Percentiles rank a stretch among this genome's conserved stretches.
phyloP scores from a whole-genome alignment of 2,797 vertebrate genomes.

The Sebastes cheni region DNA sequence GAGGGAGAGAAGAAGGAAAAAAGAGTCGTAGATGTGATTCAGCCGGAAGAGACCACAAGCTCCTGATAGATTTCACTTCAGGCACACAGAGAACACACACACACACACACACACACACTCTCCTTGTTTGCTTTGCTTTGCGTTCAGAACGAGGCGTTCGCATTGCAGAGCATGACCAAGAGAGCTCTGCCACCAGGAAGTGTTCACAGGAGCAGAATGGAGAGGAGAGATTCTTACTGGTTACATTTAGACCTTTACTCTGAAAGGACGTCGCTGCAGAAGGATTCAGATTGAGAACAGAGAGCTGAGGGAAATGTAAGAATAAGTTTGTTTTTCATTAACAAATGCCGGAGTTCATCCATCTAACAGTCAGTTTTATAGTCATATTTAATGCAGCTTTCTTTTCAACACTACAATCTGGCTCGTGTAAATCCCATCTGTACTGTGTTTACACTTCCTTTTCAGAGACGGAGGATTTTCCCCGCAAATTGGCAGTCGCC shows the following conservation, averaged over 20 bases:
- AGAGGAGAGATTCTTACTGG: not conserved
- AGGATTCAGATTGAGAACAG: not conserved
- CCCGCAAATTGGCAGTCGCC: too few species aligned
- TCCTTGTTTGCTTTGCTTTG: conserved; percentile 43
- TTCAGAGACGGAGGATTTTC: too few species aligned
- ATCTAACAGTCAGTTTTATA: too few species aligned
- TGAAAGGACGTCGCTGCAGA: not conserved
- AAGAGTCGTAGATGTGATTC: conserved; percentile 35
- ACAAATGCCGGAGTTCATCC: rapidly evolving
- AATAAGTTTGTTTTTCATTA: not conserved
- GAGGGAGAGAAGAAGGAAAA: conserved; percentile 2
- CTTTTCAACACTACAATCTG: too few species aligned
- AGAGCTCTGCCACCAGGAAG: conserved; percentile 28
- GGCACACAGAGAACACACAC: not conserved
- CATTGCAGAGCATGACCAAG: conserved; percentile 21
- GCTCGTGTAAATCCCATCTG: too few species aligned
- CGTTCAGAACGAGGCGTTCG: conserved; percentile 52
- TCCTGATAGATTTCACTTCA: too few species aligned
- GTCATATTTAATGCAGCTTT: too few species aligned
- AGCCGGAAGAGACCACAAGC: not conserved
- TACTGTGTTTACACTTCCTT: too few species aligned
- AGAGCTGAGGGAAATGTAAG: not conserved
- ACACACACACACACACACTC: conserved; percentile 8
- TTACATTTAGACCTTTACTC: not conserved
- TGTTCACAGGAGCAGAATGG: not conserved